Evolutionary conservation across 2,113 vertebrate species (phyloP).

Genomic region (Lepus timidus): DNA sequence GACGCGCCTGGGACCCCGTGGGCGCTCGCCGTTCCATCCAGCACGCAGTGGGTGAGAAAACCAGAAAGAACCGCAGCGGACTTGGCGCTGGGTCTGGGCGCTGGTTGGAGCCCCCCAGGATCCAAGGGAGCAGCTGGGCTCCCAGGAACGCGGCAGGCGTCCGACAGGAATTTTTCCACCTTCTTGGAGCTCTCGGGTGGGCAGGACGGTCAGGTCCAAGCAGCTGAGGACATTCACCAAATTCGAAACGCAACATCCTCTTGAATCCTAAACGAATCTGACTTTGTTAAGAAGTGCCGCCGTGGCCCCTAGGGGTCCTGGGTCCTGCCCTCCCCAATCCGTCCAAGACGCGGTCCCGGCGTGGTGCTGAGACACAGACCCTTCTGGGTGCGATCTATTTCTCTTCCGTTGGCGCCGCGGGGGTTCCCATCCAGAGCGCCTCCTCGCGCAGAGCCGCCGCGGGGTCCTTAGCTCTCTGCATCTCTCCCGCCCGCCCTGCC

Average conservation of each 20-base stretch:
- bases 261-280: not conserved
- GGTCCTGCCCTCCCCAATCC: not conserved
- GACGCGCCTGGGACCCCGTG: accelerated
- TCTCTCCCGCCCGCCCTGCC: accelerated
- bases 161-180: too few relatives aligned
- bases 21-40: accelerated
- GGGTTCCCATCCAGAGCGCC: not conserved
- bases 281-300: not conserved
- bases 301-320: not conserved
- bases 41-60: not conserved
- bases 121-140: not conserved
- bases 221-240: not conserved
- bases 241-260: not conserved
- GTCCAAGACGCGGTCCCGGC: not conserved
- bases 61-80: accelerated
- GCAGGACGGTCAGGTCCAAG: not conserved
- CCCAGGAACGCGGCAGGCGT: not conserved
- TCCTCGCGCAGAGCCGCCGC: accelerated
- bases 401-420: not conserved
- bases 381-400: not conserved
- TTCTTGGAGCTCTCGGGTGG: not conserved
- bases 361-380: accelerated
- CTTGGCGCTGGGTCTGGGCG: accelerated
- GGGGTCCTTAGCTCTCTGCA: not conserved
- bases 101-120: not conserved